phyloP scores from a whole-genome alignment of 2,888 invertebrate species.

The Clanis bilineata region DNA sequence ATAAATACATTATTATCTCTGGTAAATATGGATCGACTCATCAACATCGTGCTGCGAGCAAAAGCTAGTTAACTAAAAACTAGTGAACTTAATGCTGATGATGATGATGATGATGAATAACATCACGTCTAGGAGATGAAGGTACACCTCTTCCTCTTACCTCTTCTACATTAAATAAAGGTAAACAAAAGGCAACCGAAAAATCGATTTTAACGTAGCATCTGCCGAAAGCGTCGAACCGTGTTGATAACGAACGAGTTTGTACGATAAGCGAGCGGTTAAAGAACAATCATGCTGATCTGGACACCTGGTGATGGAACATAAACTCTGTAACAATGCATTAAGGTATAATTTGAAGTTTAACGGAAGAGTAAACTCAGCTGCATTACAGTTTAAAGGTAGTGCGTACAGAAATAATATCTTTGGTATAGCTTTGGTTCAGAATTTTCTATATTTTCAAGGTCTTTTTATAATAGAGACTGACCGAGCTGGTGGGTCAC shows the following conservation, averaged over 20 bases:
- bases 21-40: no score
- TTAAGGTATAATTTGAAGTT: not conserved
- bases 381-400: not conserved
- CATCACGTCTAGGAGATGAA: no score
- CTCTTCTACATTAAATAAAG: not conserved
- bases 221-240: conserved; percentile 35
- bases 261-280: conserved; percentile 20
- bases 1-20: no score
- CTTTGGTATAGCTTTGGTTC: not conserved
- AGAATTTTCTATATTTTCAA: not conserved
- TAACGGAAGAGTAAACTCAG: not conserved
- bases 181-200: conserved; percentile 18
- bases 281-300: conserved; percentile 12
- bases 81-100: no score
- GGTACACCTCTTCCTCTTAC: no score
- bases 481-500: no score
- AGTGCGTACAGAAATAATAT: conserved; percentile 1
- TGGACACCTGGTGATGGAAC: not conserved
- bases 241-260: conserved; percentile 36
- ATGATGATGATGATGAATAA: no score
- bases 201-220: conserved; percentile 35
- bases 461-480: no score
- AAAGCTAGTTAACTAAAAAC: no score
- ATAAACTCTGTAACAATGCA: not conserved
- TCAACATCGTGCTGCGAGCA: no score